Evolutionary conservation across 1,140 invertebrate species (phyloP).

Genomic region (Diorhabda carinulata): DNA sequence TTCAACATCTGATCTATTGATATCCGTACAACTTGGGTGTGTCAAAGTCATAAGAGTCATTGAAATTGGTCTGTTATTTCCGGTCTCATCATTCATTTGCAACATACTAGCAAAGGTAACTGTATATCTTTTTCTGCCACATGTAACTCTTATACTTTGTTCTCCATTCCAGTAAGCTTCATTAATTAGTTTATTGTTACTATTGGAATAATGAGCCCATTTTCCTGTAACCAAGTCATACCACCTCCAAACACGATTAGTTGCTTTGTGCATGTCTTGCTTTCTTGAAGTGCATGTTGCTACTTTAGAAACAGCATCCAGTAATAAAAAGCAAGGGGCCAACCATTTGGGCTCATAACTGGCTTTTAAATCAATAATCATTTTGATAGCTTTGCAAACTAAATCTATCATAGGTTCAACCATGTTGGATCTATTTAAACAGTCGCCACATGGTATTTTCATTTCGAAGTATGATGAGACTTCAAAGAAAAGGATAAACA

Average conservation of each 20-base stretch:
- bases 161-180: slow-evolving; percentile 80
- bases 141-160: slow-evolving; percentile 66
- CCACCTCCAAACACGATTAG: slow-evolving; percentile 75
- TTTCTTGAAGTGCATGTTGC: slow-evolving; percentile 68
- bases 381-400: slow-evolving; percentile 48
- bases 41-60: slow-evolving; percentile 57
- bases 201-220: slow-evolving; percentile 72
- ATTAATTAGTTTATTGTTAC: slow-evolving; percentile 78
- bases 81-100: slow-evolving; percentile 78
- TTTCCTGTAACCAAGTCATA: slow-evolving; percentile 77
- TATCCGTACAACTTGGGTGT: slow-evolving; percentile 31
- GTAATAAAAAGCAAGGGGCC: slow-evolving; percentile 69
- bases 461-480: slow-evolving; percentile 65
- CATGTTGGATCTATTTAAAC: slow-evolving; percentile 53
- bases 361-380: slow-evolving; percentile 45
- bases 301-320: slow-evolving; percentile 81
- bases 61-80: slow-evolving; percentile 78
- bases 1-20: slow-evolving; percentile 25
- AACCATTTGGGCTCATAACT: slow-evolving; percentile 73
- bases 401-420: slow-evolving; percentile 57
- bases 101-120: slow-evolving; percentile 82
- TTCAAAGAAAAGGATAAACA: slow-evolving; percentile 77
- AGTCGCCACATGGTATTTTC: slow-evolving; percentile 62
- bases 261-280: slow-evolving; percentile 65
- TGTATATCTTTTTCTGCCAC: slow-evolving; percentile 71